Percentiles rank a stretch among this genome's conserved stretches.
These are phyloP conservation scores for Edolisoma coerulescens DNA, from an alignment of 2,113 vertebrate species.

Conservation along the genomic window DNA sequence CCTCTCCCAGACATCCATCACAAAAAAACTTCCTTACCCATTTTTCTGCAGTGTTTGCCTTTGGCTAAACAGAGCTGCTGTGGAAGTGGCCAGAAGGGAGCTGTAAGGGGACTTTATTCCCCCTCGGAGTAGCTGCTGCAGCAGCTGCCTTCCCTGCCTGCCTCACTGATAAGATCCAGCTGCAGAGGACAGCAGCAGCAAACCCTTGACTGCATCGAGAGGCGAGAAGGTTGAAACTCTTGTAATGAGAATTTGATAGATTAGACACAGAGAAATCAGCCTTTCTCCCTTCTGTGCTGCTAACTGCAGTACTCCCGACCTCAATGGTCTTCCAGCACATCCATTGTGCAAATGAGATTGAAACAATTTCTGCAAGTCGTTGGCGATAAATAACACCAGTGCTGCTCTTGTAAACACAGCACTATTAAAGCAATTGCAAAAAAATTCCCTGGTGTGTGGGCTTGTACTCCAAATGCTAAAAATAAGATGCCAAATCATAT, in stretches of 20 bases:
- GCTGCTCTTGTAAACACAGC: slow-evolving; percentile 16
- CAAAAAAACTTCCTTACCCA: neutral
- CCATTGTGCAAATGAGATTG: slow-evolving; percentile 44
- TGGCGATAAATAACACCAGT: slow-evolving; percentile 27
- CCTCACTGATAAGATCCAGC: neutral
- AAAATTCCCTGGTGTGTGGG: slow-evolving; percentile 6
- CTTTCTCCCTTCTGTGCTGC: neutral
- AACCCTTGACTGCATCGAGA: neutral
- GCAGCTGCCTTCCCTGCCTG: neutral
- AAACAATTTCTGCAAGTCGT: slow-evolving; percentile 45
- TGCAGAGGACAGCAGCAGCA: neutral
- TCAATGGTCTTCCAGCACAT: neutral
- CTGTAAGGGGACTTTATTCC: neutral
- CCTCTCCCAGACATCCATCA: neutral
- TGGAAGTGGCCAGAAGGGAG: neutral
- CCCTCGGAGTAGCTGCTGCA: neutral
- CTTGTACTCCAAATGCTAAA: slow-evolving; percentile 1
- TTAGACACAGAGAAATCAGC: neutral
- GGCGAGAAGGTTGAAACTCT: neutral
- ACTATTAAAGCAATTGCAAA: slow-evolving; percentile 37
- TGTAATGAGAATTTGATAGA: slow-evolving; percentile 35
- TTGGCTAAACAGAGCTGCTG: neutral
- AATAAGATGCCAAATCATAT: neutral
- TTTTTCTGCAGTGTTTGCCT: neutral
- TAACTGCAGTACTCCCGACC: neutral